phyloP scores from a whole-genome alignment of 2,888 invertebrate genomes.

The Galerucella pusilla region DNA sequence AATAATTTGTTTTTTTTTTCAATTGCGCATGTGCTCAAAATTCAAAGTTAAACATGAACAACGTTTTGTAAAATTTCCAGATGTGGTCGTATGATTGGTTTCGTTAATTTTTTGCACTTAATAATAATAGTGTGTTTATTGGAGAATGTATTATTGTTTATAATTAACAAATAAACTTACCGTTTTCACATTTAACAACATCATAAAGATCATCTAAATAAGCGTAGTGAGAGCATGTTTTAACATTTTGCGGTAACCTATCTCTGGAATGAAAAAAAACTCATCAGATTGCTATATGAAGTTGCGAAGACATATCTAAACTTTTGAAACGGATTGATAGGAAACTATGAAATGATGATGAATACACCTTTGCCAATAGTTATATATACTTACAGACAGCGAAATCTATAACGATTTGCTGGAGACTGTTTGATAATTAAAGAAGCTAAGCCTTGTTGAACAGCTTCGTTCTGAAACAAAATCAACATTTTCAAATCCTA shows the following conservation, averaged over 20 bases:
- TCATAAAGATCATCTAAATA: constrained; percentile 81
- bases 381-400: constrained; percentile 70
- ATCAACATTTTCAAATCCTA: constrained; percentile 25
- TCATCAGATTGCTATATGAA: not conserved
- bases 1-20: too few relatives aligned
- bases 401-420: constrained; percentile 66
- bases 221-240: constrained; percentile 75
- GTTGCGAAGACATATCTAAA: too few relatives aligned
- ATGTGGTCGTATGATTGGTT: too few relatives aligned
- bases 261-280: constrained; percentile 67
- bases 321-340: too few relatives aligned
- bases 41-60: too few relatives aligned
- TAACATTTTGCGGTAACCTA: constrained; percentile 73
- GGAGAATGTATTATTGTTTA: not conserved
- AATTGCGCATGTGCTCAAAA: too few relatives aligned
- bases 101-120: too few relatives aligned
- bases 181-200: constrained; percentile 72
- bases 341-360: too few relatives aligned
- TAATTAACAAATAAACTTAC: constrained; percentile 64
- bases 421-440: constrained; percentile 73
- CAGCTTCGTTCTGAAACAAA: constrained; percentile 63
- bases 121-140: not conserved
- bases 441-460: constrained; percentile 76
- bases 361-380: too few relatives aligned
- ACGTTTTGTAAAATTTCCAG: too few relatives aligned